A percentile compares a stretch with the other conserved stretches of the same genome.
Conservation (phyloP, 2,113 vertebrate genomes). For the Euleptes europaea region DNA sequence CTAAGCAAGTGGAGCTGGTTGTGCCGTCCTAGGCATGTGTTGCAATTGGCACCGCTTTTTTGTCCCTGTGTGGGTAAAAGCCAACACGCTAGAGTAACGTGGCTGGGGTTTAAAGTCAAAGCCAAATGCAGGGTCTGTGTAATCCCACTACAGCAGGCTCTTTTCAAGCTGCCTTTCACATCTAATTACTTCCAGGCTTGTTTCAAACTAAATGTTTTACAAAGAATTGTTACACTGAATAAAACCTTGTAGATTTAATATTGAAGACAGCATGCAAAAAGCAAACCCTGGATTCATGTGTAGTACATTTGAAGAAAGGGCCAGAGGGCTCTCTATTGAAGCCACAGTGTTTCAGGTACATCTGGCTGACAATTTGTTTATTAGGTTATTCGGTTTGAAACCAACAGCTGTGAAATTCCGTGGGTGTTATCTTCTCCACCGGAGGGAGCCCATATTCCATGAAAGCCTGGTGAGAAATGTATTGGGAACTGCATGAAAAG, state of each 20-base stretch:
- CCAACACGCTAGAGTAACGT: neutral
- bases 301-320: neutral
- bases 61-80: neutral
- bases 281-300: neutral
- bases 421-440: constrained; percentile 70
- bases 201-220: neutral
- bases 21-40: too few relatives aligned
- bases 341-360: neutral
- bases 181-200: neutral
- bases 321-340: neutral
- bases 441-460: constrained; percentile 77
- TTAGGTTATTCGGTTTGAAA: constrained; percentile 21
- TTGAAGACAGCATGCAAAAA: neutral
- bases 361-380: neutral
- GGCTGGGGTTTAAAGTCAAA: neutral
- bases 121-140: too few relatives aligned
- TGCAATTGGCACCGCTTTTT: neutral
- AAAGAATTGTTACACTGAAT: neutral
- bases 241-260: neutral
- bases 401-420: constrained; percentile 30
- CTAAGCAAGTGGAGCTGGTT: neutral
- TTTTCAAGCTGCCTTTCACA: neutral
- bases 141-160: neutral
- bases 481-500: constrained; percentile 7
- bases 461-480: constrained; percentile 35